Conservation (phyloP, 2,888 invertebrate species). For the Pharmacophagus antenor region DNA sequence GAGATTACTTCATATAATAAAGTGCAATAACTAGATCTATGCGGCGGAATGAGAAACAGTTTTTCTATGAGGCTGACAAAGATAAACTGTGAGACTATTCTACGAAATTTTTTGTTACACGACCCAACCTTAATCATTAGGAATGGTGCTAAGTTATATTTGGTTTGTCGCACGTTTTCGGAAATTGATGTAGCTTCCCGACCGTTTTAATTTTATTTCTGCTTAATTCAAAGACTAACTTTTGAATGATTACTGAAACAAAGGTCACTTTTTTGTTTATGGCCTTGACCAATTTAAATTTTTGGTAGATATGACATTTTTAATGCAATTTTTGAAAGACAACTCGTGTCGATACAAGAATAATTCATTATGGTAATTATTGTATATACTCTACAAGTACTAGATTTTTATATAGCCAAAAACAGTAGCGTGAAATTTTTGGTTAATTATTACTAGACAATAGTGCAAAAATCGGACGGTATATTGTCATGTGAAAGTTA, state of each 20-base stretch:
- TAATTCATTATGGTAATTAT: not conserved
- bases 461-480: not conserved
- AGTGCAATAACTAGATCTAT: not conserved
- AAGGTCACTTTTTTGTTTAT: too few species aligned
- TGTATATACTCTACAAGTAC: not conserved
- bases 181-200: too few species aligned
- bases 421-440: too few species aligned
- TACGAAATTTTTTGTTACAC: not conserved
- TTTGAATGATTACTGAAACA: too few species aligned
- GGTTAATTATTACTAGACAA: not conserved
- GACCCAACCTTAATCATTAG: not conserved
- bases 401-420: not conserved
- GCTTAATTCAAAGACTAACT: too few species aligned
- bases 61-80: not conserved
- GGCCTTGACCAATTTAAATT: too few species aligned
- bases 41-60: not conserved
- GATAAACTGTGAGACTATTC: not conserved
- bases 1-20: not conserved
- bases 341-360: not conserved
- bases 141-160: too few species aligned
- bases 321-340: not conserved
- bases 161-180: too few species aligned
- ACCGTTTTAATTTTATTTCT: too few species aligned
- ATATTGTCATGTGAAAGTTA: not conserved
- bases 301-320: too few species aligned